A percentile compares a stretch with the other conserved stretches of the same genome.
phyloP scores from a whole-genome alignment of 2,888 invertebrate genomes.

The Pristionchus exspectatus region DNA sequence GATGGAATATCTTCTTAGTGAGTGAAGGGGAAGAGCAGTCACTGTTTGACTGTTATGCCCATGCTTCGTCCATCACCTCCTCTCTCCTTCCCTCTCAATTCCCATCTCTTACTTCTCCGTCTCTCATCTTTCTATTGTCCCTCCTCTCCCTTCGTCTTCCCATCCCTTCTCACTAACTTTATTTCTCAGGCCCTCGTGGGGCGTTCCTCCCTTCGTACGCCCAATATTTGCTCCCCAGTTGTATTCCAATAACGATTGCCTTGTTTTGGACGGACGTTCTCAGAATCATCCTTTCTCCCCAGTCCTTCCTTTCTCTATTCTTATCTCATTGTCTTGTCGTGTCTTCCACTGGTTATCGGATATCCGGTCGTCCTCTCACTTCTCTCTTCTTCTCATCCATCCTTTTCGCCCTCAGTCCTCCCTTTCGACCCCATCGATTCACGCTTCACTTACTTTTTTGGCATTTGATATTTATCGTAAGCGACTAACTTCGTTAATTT shows the following conservation, averaged over 20 bases:
- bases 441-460: background rate
- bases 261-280: background rate
- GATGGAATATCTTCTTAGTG: background rate
- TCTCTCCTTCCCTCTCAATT: background rate
- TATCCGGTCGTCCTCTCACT: conserved; percentile 26
- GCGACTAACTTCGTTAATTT: background rate
- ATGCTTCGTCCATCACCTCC: conserved; percentile 32
- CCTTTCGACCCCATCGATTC: conserved; percentile 22
- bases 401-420: background rate
- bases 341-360: conserved; percentile 52
- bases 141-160: background rate
- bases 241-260: background rate
- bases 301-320: background rate
- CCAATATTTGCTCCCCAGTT: background rate
- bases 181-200: conserved; percentile 27
- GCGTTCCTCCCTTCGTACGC: conserved; percentile 4
- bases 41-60: conserved; percentile 41
- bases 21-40: background rate
- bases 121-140: background rate
- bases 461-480: background rate
- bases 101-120: background rate
- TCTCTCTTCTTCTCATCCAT: conserved; percentile 1
- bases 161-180: conserved; percentile 2
- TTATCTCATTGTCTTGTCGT: conserved; percentile 41
- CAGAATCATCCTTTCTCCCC: background rate